Percentiles rank a stretch among this genome's conserved stretches.
These are phyloP conservation scores for Flexamia atlantica DNA, from an alignment of 2,888 invertebrate genomes.

Conservation along the genomic window DNA sequence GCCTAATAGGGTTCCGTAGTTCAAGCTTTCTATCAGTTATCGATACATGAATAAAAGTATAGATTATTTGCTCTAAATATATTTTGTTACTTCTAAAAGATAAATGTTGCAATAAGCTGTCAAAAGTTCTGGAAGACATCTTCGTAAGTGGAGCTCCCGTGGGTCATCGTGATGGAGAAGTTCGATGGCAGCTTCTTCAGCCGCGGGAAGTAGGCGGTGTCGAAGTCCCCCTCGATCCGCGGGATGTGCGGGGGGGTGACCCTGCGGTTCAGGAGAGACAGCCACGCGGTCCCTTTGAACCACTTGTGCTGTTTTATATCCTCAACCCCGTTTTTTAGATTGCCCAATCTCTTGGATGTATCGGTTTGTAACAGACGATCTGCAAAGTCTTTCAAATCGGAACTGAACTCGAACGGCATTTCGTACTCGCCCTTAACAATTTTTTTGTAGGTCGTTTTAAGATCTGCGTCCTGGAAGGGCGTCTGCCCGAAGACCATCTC, in stretches of 20 bases:
- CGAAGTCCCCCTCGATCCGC: background rate
- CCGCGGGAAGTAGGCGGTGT: background rate
- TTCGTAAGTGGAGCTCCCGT: no score
- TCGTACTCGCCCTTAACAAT: constrained; percentile 94
- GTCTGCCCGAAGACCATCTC: constrained; percentile 96
- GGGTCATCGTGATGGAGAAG: background rate
- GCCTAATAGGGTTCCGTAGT: no score
- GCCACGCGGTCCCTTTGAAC: constrained; percentile 91
- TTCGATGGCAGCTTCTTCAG: background rate
- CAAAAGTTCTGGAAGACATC: no score
- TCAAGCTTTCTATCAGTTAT: no score
- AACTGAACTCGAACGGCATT: constrained; percentile 89
- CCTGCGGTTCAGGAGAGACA: constrained; percentile 85
- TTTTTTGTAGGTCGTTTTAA: constrained; percentile 87
- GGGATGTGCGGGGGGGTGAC: constrained; percentile 81
- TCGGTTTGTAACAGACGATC: constrained; percentile 90
- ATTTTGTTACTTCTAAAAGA: no score
- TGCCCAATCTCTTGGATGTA: constrained; percentile 88
- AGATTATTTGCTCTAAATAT: no score
- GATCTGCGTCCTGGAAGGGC: constrained; percentile 79
- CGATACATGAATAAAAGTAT: no score
- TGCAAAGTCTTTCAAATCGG: constrained; percentile 90
- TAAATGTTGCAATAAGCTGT: no score
- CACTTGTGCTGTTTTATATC: constrained; percentile 94
- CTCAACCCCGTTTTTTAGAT: constrained; percentile 88